These are phyloP conservation scores for Larimichthys polyactis DNA, from an alignment of 2,113 vertebrate species.

Conservation along the genomic window DNA sequence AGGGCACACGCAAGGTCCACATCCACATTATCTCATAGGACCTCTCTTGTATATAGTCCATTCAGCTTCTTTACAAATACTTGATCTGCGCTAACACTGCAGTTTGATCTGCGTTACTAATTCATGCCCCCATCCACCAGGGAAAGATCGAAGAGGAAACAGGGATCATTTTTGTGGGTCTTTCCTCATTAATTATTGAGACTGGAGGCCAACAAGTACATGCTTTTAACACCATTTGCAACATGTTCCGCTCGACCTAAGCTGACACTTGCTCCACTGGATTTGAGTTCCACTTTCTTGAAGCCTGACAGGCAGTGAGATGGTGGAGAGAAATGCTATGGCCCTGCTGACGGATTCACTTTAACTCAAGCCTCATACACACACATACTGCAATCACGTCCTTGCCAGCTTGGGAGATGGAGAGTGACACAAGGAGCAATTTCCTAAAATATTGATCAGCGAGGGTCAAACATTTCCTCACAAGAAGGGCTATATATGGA, in stretches of 20 bases:
- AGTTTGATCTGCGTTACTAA: constrained; percentile 85
- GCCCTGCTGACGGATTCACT: constrained; percentile 73
- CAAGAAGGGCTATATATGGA: constrained; percentile 76
- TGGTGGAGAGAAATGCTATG: constrained; percentile 62
- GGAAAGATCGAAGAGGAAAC: constrained; percentile 78
- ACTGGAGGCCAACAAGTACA: constrained; percentile 77
- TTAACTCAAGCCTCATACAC: constrained; percentile 62
- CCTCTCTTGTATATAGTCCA: constrained; percentile 75
- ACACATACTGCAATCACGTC: constrained; percentile 50
- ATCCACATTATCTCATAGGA: constrained; percentile 77
- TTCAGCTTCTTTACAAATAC: constrained; percentile 87
- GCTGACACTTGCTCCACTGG: constrained; percentile 73
- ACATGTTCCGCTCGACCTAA: constrained; percentile 83
- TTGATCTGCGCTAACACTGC: constrained; percentile 84
- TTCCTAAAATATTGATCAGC: constrained; percentile 85
- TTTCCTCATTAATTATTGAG: constrained; percentile 80
- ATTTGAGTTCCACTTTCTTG: constrained; percentile 79
- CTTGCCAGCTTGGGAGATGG: constrained; percentile 69
- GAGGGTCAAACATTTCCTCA: constrained; percentile 81
- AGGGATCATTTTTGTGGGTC: constrained; percentile 75
- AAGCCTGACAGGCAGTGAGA: constrained; percentile 64
- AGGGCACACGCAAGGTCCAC: constrained; percentile 53
- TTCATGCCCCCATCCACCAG: constrained; percentile 78
- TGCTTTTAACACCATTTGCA: constrained; percentile 87
- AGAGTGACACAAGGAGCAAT: constrained; percentile 79